Evolutionary conservation across 2,113 vertebrate genomes (phyloP).

Genomic region (Chaenocephalus aceratus): DNA sequence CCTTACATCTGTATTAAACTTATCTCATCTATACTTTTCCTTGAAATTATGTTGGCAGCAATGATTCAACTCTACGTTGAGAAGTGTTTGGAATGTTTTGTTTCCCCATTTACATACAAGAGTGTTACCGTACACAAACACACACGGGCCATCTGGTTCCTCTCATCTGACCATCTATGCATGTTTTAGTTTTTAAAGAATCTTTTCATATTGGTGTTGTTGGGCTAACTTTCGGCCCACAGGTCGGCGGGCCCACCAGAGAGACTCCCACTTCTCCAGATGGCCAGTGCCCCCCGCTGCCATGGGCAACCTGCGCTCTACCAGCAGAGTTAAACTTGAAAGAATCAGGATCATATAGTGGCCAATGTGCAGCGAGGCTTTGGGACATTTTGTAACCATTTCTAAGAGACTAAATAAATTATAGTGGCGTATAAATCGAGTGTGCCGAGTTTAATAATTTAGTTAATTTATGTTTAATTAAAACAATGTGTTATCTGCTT

Average conservation of each 20-base stretch:
- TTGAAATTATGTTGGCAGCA: no score
- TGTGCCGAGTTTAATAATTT: no score
- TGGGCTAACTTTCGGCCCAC: slow-evolving; percentile 43
- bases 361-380: slow-evolving; percentile 20
- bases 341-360: slow-evolving; percentile 12
- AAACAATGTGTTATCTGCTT: no score
- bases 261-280: slow-evolving; percentile 70
- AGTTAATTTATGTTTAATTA: no score
- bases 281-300: slow-evolving; percentile 60
- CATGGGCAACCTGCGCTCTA: slow-evolving; percentile 49
- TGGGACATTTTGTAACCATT: not conserved
- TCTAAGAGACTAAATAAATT: not conserved
- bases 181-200: slow-evolving; percentile 25
- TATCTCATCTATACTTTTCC: not conserved
- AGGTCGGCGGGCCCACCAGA: slow-evolving; percentile 51
- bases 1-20: not conserved
- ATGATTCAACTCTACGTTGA: not conserved
- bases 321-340: slow-evolving; percentile 35
- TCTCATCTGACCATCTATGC: slow-evolving; percentile 21
- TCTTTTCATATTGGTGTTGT: slow-evolving; percentile 36
- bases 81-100: slow-evolving; percentile 5
- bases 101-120: slow-evolving; percentile 11
- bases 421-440: no score
- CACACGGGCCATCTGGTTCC: slow-evolving; percentile 43
- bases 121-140: not conserved